Percentiles rank a stretch among this genome's conserved stretches.
These are phyloP conservation scores for Acanthurus tractus DNA, from an alignment of 2,797 vertebrate species.

Conservation along the genomic window DNA sequence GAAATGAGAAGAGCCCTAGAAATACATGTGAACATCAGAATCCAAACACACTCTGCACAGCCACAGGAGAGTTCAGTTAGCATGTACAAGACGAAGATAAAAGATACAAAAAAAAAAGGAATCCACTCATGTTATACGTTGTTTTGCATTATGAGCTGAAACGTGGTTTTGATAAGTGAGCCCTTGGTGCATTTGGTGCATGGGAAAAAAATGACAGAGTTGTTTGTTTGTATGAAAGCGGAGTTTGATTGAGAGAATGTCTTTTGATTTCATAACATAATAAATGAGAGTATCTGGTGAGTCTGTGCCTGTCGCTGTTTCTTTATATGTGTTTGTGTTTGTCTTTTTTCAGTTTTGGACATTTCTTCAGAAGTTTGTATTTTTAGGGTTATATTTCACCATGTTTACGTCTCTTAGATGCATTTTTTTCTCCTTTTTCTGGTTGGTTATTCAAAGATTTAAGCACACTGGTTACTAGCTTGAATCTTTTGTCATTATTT, in stretches of 20 bases:
- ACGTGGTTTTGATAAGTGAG: slow-evolving; percentile 26
- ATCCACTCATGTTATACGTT: slow-evolving; percentile 9
- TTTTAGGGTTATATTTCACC: background rate
- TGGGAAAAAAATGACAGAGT: slow-evolving; percentile 23
- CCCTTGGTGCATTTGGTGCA: slow-evolving; percentile 25
- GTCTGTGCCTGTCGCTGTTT: background rate
- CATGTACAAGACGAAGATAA: background rate
- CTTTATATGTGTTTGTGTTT: background rate
- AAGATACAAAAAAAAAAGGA: slow-evolving; percentile 21
- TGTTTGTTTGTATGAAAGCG: slow-evolving; percentile 37
- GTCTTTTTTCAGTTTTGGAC: background rate
- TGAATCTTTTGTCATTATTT: slow-evolving; percentile 11
- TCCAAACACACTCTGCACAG: no score
- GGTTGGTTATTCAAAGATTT: no score
- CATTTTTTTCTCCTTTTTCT: background rate
- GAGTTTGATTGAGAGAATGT: slow-evolving; percentile 18
- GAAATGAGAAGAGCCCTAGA: no score
- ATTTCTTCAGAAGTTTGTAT: slow-evolving; percentile 8
- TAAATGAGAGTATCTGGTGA: slow-evolving; percentile 12
- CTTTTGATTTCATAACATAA: slow-evolving; percentile 33
- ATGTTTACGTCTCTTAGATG: background rate
- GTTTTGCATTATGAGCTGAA: slow-evolving; percentile 35
- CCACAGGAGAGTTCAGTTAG: no score
- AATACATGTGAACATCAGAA: no score
- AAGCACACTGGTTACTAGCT: background rate